Evolutionary conservation across 2,888 invertebrate species (phyloP).

Genomic region (Bursaphelenchus okinawaensis): DNA sequence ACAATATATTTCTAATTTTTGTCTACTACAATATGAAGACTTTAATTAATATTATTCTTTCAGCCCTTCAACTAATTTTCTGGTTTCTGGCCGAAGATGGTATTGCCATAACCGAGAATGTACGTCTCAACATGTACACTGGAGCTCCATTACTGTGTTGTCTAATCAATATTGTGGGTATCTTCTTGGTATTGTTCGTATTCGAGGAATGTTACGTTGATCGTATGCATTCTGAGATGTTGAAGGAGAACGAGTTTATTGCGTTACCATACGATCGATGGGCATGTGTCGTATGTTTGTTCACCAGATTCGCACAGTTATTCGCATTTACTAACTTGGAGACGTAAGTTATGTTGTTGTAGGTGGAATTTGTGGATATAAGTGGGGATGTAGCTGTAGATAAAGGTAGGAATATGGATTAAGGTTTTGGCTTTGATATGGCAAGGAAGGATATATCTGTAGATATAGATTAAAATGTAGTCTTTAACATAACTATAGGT

Average conservation of each 20-base stretch:
- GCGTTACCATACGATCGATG: conserved; percentile 38
- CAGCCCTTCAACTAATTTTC: neutral
- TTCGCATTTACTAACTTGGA: conserved; percentile 55
- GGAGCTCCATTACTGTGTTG: conserved; percentile 41
- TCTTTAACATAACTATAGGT: too few relatives aligned
- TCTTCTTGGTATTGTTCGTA: conserved; percentile 10
- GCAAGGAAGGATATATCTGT: too few relatives aligned
- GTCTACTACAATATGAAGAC: conserved; percentile 39
- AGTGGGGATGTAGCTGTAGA: neutral
- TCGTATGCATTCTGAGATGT: neutral
- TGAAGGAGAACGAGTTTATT: neutral
- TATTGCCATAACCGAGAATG: neutral
- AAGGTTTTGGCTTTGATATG: too few relatives aligned
- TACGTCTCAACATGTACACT: conserved; percentile 33
- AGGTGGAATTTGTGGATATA: neutral
- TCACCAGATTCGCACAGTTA: conserved; percentile 58
- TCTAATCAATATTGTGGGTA: conserved; percentile 27
- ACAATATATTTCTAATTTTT: conserved; percentile 37
- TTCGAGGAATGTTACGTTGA: conserved; percentile 24
- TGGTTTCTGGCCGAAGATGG: neutral
- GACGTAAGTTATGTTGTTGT: neutral
- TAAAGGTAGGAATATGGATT: too few relatives aligned
- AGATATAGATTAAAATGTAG: too few relatives aligned
- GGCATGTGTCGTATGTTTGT: conserved; percentile 37
- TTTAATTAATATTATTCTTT: too few relatives aligned